These are phyloP conservation scores for Cnemophilus loriae DNA, from an alignment of 2,113 vertebrate species.

Conservation along the genomic window DNA sequence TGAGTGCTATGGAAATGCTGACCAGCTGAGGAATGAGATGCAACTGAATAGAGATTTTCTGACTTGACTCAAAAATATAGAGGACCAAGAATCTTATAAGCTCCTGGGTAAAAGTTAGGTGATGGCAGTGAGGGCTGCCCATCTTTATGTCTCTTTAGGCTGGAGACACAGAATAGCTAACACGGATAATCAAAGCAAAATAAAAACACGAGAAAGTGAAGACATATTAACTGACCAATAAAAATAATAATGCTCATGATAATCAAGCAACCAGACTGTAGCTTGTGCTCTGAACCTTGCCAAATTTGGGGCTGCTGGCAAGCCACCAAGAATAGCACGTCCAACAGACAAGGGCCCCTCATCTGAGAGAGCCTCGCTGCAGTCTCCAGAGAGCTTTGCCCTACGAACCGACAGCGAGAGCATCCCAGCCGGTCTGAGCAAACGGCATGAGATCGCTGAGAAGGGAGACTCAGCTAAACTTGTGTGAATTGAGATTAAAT, in stretches of 20 bases:
- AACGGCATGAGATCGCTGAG: not conserved
- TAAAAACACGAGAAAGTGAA: not conserved
- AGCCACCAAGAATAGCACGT: constrained; percentile 50
- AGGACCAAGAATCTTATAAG: not conserved
- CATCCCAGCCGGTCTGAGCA: not conserved
- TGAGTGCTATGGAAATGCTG: not conserved
- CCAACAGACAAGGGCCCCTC: constrained; percentile 45
- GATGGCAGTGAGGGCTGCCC: not conserved
- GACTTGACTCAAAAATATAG: not conserved
- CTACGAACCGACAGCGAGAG: not conserved
- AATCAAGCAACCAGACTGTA: not conserved
- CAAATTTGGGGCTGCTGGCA: constrained; percentile 49
- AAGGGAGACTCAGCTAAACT: not conserved
- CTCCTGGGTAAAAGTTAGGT: not conserved
- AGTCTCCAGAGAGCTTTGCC: not conserved
- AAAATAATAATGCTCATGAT: constrained; percentile 34
- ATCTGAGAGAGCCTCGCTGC: constrained; percentile 1
- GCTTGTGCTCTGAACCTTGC: constrained; percentile 36
- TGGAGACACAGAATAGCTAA: not conserved
- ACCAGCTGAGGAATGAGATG: not conserved
- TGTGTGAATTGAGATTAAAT: constrained; percentile 40
- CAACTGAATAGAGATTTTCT: not conserved
- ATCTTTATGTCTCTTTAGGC: not conserved
- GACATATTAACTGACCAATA: not conserved
- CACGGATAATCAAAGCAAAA: not conserved